Evolutionary conservation across 92 coral and sea anemone species (phyloP), one percentile per base, ranked within the genome.

Genomic region (Pocillopora meandrina): DNA sequence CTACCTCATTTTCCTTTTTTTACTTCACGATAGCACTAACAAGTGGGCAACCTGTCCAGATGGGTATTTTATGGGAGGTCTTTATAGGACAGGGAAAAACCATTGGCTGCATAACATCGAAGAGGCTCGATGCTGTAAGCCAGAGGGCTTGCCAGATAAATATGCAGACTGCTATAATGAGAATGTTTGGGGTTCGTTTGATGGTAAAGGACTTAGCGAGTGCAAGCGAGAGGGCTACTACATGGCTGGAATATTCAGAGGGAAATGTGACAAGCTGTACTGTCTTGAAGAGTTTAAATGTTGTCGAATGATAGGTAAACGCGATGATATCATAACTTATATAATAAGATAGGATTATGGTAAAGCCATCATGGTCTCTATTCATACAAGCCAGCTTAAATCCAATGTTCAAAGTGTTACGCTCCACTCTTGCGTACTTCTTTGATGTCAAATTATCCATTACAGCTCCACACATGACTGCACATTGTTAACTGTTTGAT

Each of bases 51-150:
- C 71, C 14, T 87, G 90, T 66, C 90, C 83, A 14, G 74, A 77
- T 11, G 90, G 87, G 6, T 75, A 82, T 55, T 87, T 74, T 49
- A 57, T 87, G 74, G 87, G 58, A 26, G 87, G 90, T n/a, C 34
- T 89, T 9, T 82, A 88, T 42, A 34, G 90, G 12, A 47, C 75
- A 21, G 61, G 59, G 15, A 74, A 71, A 13, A 34, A 60, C 52
- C 52, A 3, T 42, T 70, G 75, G 74, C 77, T 91, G 52, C 81
- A 82, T 66, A 57, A 85, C 86, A 85, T 91, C 57, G 94, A 91
- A 55, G 77, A 88, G 42, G 94, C 92, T 18, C 76, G 78, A 42
- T 91, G 94, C 80, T 91, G 94, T 55, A 88, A 88, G 61, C 94
- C 94, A 60, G 86, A 84, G 26, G 77, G 35, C 18, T 89, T 79